Evolutionary conservation across 2,113 vertebrate genomes (phyloP).

Genomic region (Mormoops blainvillei): DNA sequence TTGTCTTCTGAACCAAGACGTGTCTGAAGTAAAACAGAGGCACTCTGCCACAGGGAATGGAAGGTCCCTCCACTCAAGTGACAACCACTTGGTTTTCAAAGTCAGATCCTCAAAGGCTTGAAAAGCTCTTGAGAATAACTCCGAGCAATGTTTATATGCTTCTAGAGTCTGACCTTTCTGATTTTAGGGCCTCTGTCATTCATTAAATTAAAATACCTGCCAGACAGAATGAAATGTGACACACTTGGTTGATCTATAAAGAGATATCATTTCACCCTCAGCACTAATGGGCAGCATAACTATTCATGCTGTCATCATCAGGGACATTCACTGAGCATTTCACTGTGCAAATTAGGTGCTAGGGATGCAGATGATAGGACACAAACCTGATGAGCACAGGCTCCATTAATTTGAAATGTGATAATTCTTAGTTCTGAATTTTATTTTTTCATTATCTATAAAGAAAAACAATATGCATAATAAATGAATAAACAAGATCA

Average conservation of each 20-base stretch:
- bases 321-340: not conserved
- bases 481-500: not conserved
- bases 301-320: not conserved
- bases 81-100: not conserved
- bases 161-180: not conserved
- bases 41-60: not conserved
- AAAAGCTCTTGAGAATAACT: not conserved
- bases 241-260: not conserved
- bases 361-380: not conserved
- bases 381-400: not conserved
- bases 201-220: not conserved
- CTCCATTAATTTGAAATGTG: not conserved
- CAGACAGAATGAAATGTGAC: not conserved
- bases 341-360: not conserved
- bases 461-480: constrained; percentile 31
- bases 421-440: not conserved
- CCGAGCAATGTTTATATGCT: not conserved
- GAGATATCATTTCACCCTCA: not conserved
- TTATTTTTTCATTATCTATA: constrained; percentile 28
- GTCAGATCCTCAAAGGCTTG: not conserved
- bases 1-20: not conserved
- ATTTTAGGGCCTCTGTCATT: not conserved
- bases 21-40: not conserved
- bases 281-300: not conserved
- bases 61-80: not conserved